phyloP scores from a whole-genome alignment of 2,888 invertebrate species.

The Drosophila fungiperda region DNA sequence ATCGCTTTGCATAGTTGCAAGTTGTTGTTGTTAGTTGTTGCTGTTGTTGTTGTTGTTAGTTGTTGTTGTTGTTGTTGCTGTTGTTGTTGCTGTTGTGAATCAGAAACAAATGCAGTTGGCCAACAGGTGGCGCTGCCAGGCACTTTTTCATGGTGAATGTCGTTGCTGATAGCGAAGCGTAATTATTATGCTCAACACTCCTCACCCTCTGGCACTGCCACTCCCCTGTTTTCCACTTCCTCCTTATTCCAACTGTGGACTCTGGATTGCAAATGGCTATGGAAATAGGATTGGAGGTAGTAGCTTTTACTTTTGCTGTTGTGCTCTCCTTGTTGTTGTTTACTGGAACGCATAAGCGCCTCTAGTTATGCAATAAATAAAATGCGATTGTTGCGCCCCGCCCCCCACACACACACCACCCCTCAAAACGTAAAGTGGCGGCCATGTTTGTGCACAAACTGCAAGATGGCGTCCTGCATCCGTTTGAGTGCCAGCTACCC shows the following conservation, averaged over 20 bases:
- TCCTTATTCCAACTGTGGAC: not conserved
- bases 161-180: conserved; percentile 72
- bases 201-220: not conserved
- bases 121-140: conserved; percentile 71
- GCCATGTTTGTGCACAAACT: conserved; percentile 74
- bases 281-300: conserved; percentile 12
- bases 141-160: conserved; percentile 72
- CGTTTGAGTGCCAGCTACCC: conserved; percentile 44
- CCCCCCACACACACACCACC: not conserved
- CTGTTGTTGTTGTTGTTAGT: not conserved
- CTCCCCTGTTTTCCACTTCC: not conserved
- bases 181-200: conserved; percentile 74
- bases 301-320: conserved; percentile 1
- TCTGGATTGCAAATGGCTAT: conserved; percentile 15
- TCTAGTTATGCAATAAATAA: conserved; percentile 76
- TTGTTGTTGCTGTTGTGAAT: conserved; percentile 11
- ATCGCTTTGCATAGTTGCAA: conserved; percentile 70
- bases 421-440: conserved; percentile 36
- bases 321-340: not conserved
- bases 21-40: conserved; percentile 19
- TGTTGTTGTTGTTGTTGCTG: conserved; percentile 19
- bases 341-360: conserved; percentile 69
- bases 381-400: conserved; percentile 63
- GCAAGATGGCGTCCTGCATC: conserved; percentile 78
- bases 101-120: conserved; percentile 16